A percentile compares a stretch with the other conserved stretches of the same genome.
Evolutionary conservation across 2,797 vertebrate species (phyloP).

Genomic region (Lagocephalus sceleratus): DNA sequence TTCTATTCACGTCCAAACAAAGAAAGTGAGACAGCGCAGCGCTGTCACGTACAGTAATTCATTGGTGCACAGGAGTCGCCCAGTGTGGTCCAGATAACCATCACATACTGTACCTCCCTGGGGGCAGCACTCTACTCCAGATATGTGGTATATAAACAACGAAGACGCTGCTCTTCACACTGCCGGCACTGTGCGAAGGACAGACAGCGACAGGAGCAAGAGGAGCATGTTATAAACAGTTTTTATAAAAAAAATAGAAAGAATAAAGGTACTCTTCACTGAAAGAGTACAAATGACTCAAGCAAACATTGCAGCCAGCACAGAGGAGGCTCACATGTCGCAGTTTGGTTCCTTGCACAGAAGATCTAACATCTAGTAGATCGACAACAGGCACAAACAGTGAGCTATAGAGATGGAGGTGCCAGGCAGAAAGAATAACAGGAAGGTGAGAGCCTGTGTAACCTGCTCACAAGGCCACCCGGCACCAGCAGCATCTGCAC

Average conservation of each 20-base stretch:
- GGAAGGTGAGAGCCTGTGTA: slow-evolving; percentile 55
- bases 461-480: slow-evolving; percentile 59
- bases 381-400: slow-evolving; percentile 20
- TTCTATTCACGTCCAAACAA: slow-evolving; percentile 71
- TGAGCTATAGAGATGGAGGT: slow-evolving; percentile 10
- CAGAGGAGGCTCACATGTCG: slow-evolving; percentile 62
- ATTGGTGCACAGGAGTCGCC: slow-evolving; percentile 35
- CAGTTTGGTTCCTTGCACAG: slow-evolving; percentile 58
- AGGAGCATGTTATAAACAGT: slow-evolving; percentile 19
- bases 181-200: slow-evolving; percentile 6
- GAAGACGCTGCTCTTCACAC: slow-evolving; percentile 17
- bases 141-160: slow-evolving; percentile 64
- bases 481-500: slow-evolving; percentile 51
- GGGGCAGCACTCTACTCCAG: slow-evolving; percentile 43
- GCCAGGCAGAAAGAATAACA: slow-evolving; percentile 2
- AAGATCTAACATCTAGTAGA: slow-evolving; percentile 56
- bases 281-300: slow-evolving; percentile 16
- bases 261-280: slow-evolving; percentile 1
- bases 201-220: slow-evolving; percentile 7
- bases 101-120: slow-evolving; percentile 57
- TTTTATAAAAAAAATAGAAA: slow-evolving; percentile 1
- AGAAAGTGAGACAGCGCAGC: slow-evolving; percentile 67
- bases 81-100: slow-evolving; percentile 71
- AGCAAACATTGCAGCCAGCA: slow-evolving; percentile 25
- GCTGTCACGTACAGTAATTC: slow-evolving; percentile 47